phyloP scores from a whole-genome alignment of 2,888 invertebrate genomes.

The Resseliella maxima region DNA sequence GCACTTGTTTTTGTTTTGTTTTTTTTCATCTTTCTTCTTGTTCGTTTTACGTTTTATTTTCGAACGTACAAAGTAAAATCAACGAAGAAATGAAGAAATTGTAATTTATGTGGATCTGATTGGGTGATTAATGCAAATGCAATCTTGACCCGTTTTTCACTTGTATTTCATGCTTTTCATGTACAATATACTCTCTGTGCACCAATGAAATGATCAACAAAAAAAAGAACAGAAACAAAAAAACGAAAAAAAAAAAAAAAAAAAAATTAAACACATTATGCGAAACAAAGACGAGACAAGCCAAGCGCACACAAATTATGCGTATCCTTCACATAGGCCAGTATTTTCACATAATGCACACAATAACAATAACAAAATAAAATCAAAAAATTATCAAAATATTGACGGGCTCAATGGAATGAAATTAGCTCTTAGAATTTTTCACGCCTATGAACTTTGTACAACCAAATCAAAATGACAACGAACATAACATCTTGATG shows the following conservation, averaged over 20 bases:
- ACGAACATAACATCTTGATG: background rate
- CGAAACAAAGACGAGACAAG: conserved; percentile 6
- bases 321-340: background rate
- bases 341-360: background rate
- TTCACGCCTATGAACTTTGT: no score
- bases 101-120: conserved; percentile 45
- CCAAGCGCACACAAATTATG: background rate
- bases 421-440: background rate
- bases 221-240: no score
- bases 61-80: background rate
- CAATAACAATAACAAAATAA: background rate
- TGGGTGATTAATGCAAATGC: conserved; percentile 24
- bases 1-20: conserved; percentile 6
- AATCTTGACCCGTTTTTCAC: conserved; percentile 54
- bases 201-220: no score
- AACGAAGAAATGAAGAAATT: conserved; percentile 38
- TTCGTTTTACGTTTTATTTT: no score
- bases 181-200: background rate
- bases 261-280: background rate
- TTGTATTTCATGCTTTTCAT: no score
- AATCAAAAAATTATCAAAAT: no score
- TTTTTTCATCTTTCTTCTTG: background rate
- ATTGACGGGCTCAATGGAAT: background rate
- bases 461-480: background rate
- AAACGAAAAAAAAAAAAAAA: no score